Percentiles rank a stretch among this genome's conserved stretches.
Evolutionary conservation across 2,113 vertebrate species (phyloP).

Genomic region (Willisornis vidua): DNA sequence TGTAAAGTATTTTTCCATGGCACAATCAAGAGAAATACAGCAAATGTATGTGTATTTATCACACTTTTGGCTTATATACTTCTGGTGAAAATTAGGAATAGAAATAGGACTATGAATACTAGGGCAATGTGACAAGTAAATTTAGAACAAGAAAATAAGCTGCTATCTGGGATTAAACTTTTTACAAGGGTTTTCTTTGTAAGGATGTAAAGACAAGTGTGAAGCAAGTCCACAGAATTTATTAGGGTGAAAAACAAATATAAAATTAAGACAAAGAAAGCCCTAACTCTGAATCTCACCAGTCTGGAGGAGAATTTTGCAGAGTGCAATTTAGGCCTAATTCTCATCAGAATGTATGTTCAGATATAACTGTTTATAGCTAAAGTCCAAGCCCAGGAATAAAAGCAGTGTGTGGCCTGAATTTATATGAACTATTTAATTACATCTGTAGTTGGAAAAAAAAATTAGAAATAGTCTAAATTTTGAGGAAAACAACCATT

Average conservation of each 20-base stretch:
- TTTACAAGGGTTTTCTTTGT: background rate
- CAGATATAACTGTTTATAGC: background rate
- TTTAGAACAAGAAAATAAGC: background rate
- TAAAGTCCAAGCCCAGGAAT: background rate
- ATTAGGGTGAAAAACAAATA: background rate
- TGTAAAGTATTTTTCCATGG: background rate
- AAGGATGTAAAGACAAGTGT: background rate
- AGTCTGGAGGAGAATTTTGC: background rate
- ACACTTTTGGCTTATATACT: background rate
- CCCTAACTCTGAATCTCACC: background rate
- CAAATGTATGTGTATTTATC: background rate
- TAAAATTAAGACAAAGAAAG: background rate
- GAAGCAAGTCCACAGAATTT: background rate
- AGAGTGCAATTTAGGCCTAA: background rate
- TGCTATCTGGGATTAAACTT: background rate
- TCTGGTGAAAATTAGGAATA: constrained; percentile 11
- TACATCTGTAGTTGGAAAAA: background rate
- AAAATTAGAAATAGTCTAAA: constrained; percentile 3
- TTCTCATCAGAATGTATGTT: background rate
- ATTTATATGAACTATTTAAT: constrained; percentile 37
- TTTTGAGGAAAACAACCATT: constrained; percentile 39
- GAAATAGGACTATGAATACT: background rate
- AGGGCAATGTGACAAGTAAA: background rate
- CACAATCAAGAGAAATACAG: constrained; percentile 12
- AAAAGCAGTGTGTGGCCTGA: background rate